phyloP scores from a whole-genome alignment of 2,888 invertebrate genomes.

The Drosophila helvetica region DNA sequence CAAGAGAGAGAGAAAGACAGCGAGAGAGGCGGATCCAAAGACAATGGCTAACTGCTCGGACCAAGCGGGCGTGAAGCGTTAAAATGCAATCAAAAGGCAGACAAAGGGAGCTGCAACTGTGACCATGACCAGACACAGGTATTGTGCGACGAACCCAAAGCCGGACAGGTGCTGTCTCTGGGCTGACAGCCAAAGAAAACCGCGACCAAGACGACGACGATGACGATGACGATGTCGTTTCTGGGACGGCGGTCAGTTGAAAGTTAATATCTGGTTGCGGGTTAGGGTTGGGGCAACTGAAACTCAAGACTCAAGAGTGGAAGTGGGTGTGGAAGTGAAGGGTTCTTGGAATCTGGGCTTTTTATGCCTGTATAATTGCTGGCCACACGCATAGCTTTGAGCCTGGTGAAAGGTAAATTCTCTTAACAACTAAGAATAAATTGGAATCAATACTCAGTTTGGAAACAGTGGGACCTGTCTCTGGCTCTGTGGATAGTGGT shows the following conservation, averaged over 20 bases:
- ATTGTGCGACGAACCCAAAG: neutral
- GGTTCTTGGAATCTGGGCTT: constrained; percentile 25
- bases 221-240: constrained; percentile 33
- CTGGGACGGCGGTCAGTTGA: constrained; percentile 45
- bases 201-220: constrained; percentile 45
- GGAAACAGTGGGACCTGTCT: neutral
- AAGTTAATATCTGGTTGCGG: constrained; percentile 62
- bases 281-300: constrained; percentile 23
- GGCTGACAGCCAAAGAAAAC: constrained; percentile 49
- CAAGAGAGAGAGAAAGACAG: neutral
- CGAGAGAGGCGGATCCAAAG: constrained; percentile 1
- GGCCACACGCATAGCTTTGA: constrained; percentile 24
- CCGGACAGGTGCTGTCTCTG: constrained; percentile 34
- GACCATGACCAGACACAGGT: constrained; percentile 58
- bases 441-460: constrained; percentile 23
- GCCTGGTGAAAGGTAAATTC: constrained; percentile 41
- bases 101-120: constrained; percentile 52
- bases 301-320: constrained; percentile 36
- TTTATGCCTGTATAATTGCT: neutral
- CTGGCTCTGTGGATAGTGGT: constrained; percentile 3
- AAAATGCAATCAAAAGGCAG: constrained; percentile 74
- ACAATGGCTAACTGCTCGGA: constrained; percentile 14
- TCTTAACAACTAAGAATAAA: constrained; percentile 49
- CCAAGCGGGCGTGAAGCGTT: constrained; percentile 66
- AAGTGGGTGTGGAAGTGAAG: constrained; percentile 49